A percentile compares a stretch with the other conserved stretches of the same genome.
Conservation (phyloP, 2,888 invertebrate species). For the Agonopterix arenella region DNA sequence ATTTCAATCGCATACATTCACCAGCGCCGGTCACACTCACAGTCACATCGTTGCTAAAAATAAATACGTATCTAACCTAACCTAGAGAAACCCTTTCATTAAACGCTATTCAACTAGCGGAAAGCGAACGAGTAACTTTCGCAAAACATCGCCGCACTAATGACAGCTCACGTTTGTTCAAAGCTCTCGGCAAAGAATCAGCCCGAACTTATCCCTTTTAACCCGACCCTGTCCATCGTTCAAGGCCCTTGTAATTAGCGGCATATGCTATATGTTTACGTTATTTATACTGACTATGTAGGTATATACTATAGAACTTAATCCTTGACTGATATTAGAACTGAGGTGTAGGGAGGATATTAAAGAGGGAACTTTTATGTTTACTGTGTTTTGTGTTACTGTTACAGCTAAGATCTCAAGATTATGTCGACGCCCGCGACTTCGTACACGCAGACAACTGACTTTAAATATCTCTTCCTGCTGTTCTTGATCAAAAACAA, state of each 20-base stretch:
- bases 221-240: constrained; percentile 32
- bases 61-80: neutral
- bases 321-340: too few species aligned
- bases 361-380: too few species aligned
- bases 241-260: constrained; percentile 58
- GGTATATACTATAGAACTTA: too few species aligned
- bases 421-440: too few species aligned
- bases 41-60: neutral
- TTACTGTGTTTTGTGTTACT: too few species aligned
- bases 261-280: neutral
- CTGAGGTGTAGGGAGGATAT: too few species aligned
- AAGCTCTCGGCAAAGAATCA: constrained; percentile 47
- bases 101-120: constrained; percentile 41
- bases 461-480: too few species aligned
- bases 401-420: too few species aligned
- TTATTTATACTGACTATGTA: too few species aligned
- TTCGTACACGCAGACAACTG: too few species aligned
- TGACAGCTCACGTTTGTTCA: constrained; percentile 47
- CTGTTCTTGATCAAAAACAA: too few species aligned
- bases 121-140: constrained; percentile 37
- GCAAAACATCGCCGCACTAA: constrained; percentile 54
- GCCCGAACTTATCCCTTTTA: constrained; percentile 52
- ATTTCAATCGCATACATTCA: neutral
- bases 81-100: constrained; percentile 40
- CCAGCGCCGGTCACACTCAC: neutral